These are phyloP conservation scores for Conops quadrifasciatus DNA, from an alignment of 2,888 invertebrate species.

Conservation along the genomic window DNA sequence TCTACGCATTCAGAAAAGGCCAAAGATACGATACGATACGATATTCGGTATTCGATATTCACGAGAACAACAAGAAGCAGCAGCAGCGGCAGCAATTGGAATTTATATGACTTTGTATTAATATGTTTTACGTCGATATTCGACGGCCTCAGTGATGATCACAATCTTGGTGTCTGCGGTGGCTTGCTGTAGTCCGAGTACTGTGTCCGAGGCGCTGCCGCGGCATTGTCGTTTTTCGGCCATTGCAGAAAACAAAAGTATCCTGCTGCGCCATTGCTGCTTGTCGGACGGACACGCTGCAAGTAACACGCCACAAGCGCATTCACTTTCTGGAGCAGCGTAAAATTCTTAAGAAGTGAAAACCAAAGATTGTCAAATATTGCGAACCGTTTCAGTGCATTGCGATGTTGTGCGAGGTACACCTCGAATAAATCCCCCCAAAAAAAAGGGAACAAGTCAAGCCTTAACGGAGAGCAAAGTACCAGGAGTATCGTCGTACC, in stretches of 20 bases:
- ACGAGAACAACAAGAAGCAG: neutral
- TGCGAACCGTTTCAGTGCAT: constrained; percentile 29
- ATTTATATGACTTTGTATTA: constrained; percentile 51
- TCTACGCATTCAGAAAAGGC: neutral
- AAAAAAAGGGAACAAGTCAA: too few relatives aligned
- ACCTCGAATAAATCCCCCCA: too few relatives aligned
- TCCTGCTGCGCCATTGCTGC: constrained; percentile 61
- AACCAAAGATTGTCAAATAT: constrained; percentile 58
- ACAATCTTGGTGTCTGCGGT: constrained; percentile 25
- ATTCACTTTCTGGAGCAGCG: constrained; percentile 32
- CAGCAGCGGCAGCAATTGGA: constrained; percentile 35
- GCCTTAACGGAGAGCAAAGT: too few relatives aligned
- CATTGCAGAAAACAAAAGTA: constrained; percentile 22
- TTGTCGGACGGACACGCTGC: constrained; percentile 51
- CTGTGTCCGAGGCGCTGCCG: constrained; percentile 3
- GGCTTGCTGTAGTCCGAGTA: constrained; percentile 29
- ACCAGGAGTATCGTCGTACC: too few relatives aligned
- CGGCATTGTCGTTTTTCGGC: constrained; percentile 16
- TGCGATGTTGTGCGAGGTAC: neutral
- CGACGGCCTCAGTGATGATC: neutral
- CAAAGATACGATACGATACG: too few relatives aligned
- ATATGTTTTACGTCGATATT: constrained; percentile 45
- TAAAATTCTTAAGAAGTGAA: constrained; percentile 61
- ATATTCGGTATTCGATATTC: neutral
- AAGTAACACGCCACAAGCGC: too few relatives aligned